Evolutionary conservation across 2,797 vertebrate species (phyloP).

Genomic region (Sarcophilus harrisii): DNA sequence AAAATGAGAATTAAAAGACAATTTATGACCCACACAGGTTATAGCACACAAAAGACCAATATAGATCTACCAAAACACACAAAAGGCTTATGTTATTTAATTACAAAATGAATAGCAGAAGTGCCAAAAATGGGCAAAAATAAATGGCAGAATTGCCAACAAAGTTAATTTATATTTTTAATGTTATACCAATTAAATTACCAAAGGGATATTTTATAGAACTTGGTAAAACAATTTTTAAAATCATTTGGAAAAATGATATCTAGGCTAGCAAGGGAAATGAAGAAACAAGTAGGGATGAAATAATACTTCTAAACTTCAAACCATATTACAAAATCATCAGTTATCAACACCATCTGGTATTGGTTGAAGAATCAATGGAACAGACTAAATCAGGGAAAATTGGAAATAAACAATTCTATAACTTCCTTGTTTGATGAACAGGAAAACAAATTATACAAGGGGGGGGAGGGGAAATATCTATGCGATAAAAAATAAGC

Average conservation of each 20-base stretch:
- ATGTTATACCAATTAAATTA: neutral
- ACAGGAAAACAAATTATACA: neutral
- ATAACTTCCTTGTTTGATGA: neutral
- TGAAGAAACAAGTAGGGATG: neutral
- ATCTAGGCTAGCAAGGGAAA: neutral
- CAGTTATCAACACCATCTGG: neutral
- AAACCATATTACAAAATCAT: neutral
- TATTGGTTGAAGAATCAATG: neutral
- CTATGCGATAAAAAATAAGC: neutral
- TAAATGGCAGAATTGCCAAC: neutral
- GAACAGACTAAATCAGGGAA: neutral
- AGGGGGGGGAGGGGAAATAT: neutral
- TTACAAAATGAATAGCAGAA: neutral
- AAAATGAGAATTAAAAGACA: neutral
- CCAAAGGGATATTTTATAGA: neutral
- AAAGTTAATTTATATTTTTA: neutral
- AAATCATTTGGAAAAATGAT: neutral
- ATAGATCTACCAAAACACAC: neutral
- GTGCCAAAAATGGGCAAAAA: too few species aligned
- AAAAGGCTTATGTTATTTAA: neutral
- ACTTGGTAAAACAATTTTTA: neutral
- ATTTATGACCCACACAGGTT: neutral
- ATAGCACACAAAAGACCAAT: neutral
- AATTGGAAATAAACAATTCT: neutral
- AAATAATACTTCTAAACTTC: neutral